Base-by-base conservation (phyloP, 2,797 vertebrate species). In the Tenualosa ilisha region DNA sequence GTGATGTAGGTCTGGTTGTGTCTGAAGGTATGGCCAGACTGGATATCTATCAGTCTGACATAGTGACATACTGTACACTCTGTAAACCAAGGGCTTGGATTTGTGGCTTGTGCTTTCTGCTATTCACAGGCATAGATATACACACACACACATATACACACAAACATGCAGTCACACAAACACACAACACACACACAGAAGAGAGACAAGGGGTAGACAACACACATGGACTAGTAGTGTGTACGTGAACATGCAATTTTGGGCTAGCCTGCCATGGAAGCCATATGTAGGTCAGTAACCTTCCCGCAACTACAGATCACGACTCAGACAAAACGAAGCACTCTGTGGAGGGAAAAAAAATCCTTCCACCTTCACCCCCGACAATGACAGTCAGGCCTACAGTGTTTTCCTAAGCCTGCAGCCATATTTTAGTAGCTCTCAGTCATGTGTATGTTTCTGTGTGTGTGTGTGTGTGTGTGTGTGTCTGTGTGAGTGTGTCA, bases 331-430 rank as follows among this genome's bases (percentile, higher is more conserved):
- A 26, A 68, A 37, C 63, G 9, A 26, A 68, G 1, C 26, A 40
- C 65, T 72, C 65, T 3, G 26, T 31, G 54, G 26, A 4, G 31
- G 31, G 31, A 31, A 31, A 40, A 72, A 17, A 37, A 31, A 37
- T 40, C 0, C 65, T 12, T 72, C 26, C 31, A 24, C 84, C 56
- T 56, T 56, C 20, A 17, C 54, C 54, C 54, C 15, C 3, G 31
- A 31, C 15, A 22, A 56, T 56, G 54, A 86, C 88, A 90, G 88
- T 84, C 26, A 82, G 31, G 54, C 82, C 12, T 54, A n/a, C 61
- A 43, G 54, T 8, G 17, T 49, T 56, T 31, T 37, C 13, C 75
- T 37, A 75, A 8, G 5, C 84, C 87, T 89, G 88, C 88, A 59
- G 15, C 56, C 54, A 86, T 87, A 65, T 65, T 65, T 26, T 65